phyloP scores from a whole-genome alignment of 2,113 vertebrate genomes.

The Elaphurus davidianus region DNA sequence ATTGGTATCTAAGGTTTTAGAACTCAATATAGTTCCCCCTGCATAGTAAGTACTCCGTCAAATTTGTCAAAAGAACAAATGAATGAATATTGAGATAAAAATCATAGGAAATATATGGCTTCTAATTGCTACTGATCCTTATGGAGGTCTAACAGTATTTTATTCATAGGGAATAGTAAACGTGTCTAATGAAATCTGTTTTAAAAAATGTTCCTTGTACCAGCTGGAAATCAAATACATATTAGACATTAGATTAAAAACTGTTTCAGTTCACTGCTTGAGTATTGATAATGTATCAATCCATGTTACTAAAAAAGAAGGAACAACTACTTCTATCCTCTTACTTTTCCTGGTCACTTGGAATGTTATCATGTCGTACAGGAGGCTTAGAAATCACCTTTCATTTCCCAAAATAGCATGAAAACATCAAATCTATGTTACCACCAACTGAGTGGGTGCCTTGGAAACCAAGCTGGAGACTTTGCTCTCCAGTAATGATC shows the following conservation, averaged over 20 bases:
- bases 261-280: not conserved
- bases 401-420: not conserved
- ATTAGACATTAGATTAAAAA: not conserved
- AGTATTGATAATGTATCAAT: not conserved
- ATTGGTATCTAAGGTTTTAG: not conserved
- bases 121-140: not conserved
- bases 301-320: not conserved
- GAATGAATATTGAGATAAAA: not conserved
- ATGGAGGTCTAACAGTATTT: not conserved
- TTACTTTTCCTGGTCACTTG: not conserved
- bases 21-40: not conserved
- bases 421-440: not conserved
- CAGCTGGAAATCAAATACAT: conserved; percentile 18
- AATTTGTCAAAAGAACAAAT: not conserved
- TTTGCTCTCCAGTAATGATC: not conserved
- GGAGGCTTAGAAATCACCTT: not conserved
- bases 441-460: not conserved
- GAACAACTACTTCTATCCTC: not conserved
- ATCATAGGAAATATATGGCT: not conserved
- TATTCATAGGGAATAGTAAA: not conserved
- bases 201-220: not conserved
- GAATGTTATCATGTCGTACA: not conserved
- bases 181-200: not conserved
- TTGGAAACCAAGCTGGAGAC: not conserved
- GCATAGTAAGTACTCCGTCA: not conserved